Conservation (phyloP, 2,113 vertebrate species). For the Pachycephala philippinensis region DNA sequence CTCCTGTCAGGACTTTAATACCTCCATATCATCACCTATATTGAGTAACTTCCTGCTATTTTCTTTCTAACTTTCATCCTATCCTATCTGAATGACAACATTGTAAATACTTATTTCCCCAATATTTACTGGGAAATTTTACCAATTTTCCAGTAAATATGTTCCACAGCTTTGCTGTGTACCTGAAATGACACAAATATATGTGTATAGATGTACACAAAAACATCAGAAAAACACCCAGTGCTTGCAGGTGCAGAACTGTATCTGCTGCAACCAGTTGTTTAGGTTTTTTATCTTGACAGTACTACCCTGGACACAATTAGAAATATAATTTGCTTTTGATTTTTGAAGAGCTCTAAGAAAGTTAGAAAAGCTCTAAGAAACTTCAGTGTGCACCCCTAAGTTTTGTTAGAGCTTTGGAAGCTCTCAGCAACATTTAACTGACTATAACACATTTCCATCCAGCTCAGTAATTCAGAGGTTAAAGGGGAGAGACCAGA, state of each 20-base stretch:
- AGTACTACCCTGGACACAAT: background rate
- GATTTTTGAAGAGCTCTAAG: background rate
- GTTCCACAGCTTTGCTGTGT: background rate
- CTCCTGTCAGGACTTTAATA: background rate
- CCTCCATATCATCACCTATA: background rate
- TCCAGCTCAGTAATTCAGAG: background rate
- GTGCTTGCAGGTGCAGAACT: background rate
- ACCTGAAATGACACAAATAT: background rate
- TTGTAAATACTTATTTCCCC: background rate
- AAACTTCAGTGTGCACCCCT: background rate
- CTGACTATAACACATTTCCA: background rate
- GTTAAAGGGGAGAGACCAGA: background rate
- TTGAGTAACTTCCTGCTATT: background rate
- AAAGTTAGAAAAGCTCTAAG: background rate
- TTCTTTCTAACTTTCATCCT: background rate
- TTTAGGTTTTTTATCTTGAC: background rate
- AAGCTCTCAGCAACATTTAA: background rate
- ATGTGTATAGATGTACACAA: rapidly evolving
- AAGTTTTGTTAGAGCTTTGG: background rate
- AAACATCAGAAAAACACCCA: background rate
- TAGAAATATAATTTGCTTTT: background rate
- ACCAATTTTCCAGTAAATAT: background rate
- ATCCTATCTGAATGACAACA: background rate
- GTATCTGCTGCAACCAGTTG: background rate
- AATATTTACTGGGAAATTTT: background rate